Percentiles rank a stretch among this genome's conserved stretches.
Conservation (phyloP, 1,140 invertebrate genomes). For the Holcopasites calliopsidis region DNA sequence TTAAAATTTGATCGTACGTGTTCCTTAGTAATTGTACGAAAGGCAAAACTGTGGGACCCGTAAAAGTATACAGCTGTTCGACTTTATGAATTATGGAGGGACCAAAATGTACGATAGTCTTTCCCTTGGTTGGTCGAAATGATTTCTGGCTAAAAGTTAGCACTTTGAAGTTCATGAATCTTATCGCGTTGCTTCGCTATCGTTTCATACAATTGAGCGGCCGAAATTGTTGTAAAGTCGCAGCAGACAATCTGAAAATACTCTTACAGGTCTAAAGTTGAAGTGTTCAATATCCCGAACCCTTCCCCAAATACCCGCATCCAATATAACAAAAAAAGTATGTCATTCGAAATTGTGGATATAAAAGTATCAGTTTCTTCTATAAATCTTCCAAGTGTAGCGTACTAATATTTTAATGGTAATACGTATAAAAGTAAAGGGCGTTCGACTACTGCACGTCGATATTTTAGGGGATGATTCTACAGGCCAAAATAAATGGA, state of each 20-base stretch:
- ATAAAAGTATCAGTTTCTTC: slow-evolving; percentile 36
- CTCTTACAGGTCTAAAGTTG: slow-evolving; percentile 63
- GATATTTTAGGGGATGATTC: neutral
- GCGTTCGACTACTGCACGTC: too few species aligned
- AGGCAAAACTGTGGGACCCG: slow-evolving; percentile 53
- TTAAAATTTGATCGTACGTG: slow-evolving; percentile 58
- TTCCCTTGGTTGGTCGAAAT: slow-evolving; percentile 10
- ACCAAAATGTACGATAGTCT: slow-evolving; percentile 58
- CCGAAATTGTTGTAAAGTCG: neutral
- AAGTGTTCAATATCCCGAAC: slow-evolving; percentile 69
- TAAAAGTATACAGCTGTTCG: slow-evolving; percentile 49
- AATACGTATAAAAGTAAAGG: neutral
- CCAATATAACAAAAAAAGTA: slow-evolving; percentile 44
- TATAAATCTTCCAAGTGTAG: slow-evolving; percentile 37
- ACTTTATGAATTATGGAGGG: slow-evolving; percentile 57
- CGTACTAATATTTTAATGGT: slow-evolving; percentile 69
- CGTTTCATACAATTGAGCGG: neutral
- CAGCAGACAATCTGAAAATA: slow-evolving; percentile 30
- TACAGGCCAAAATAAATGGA: neutral
- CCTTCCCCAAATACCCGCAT: slow-evolving; percentile 71
- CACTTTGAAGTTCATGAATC: neutral
- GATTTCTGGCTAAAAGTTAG: neutral
- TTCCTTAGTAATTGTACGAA: slow-evolving; percentile 70
- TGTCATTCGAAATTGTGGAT: slow-evolving; percentile 17
- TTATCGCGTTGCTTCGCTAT: neutral